These are phyloP conservation scores for Rhea pennata DNA, from an alignment of 2,113 vertebrate genomes.

Conservation along the genomic window DNA sequence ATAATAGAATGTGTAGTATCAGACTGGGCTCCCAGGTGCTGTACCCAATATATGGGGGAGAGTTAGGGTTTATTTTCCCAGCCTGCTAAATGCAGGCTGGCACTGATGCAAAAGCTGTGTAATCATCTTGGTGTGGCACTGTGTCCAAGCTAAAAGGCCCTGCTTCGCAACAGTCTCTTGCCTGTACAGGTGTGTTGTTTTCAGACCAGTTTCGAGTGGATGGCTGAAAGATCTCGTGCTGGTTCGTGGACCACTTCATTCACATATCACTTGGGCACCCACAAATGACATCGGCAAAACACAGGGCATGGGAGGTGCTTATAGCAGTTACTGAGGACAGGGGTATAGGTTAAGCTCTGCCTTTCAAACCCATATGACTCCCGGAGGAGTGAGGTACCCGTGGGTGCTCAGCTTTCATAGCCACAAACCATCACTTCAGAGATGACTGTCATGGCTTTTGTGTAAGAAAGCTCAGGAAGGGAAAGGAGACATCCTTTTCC, in stretches of 20 bases:
- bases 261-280: accelerated
- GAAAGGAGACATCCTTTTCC: background rate
- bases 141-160: background rate
- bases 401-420: background rate
- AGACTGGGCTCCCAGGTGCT: background rate
- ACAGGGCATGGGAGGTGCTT: background rate
- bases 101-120: background rate
- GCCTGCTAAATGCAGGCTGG: background rate
- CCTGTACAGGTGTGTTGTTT: background rate
- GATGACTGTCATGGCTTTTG: background rate
- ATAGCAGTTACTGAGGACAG: background rate
- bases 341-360: background rate
- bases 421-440: background rate
- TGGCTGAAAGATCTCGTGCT: background rate
- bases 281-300: background rate
- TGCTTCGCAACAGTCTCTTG: background rate
- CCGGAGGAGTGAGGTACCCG: accelerated
- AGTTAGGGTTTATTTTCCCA: background rate
- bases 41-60: background rate
- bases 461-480: background rate
- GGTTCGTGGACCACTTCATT: background rate
- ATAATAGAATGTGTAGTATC: background rate
- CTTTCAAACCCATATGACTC: background rate
- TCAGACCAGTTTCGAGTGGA: background rate
- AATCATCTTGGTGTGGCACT: background rate